Evolutionary conservation across 64 coral and sea anemone genomes (phyloP), one percentile per base, ranked within the genome.

Genomic region (Astreopora myriophthalma): DNA sequence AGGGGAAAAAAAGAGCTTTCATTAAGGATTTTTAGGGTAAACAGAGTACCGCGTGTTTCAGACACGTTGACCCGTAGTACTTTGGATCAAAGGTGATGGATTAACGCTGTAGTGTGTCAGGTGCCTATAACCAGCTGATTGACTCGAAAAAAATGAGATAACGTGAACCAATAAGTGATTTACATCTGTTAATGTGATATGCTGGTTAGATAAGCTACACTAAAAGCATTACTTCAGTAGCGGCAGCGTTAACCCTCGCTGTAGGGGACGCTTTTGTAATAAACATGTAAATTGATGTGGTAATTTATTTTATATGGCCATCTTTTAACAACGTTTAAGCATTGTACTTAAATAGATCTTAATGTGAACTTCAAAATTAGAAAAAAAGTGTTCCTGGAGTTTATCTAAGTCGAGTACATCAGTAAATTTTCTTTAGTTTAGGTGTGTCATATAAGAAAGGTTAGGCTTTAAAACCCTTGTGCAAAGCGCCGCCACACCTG

Each of bases 21-120:
- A 58, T 58, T 58, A 8, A 16, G 52, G 52, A 8, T 31, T 6
- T 52, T 52, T 19, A 51, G 10, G 28, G 9, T 1, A 31, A 52
- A 28, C 11, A 17, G 0, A 20, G 26, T 0, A 27, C 48, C 32
- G 76, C 33, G 0, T 16, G 17, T 22, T 58, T 58, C 16, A 58
- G 49, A 80, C 48, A 80, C 76, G 31, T 19, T 80, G 76, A 80
- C 76, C 76, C 76, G 52, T 80, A 48, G 48, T 22, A 60, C 6
- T 23, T 14, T 42, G 11, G 48, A 80, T 20, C 49, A 34, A 58
- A 60, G 49, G 76, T 80, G 29, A 1, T 27, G 17, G 16, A 58
- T 34, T n/a, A 22, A 2, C 14, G 16, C 26, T 34, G 5, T 32
- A 5, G 16, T 28, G 48, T 80, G 76, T 80, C 48, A 80, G 49